Evolutionary conservation across 2,113 vertebrate genomes (phyloP).

Genomic region (Bujurquina vittata): DNA sequence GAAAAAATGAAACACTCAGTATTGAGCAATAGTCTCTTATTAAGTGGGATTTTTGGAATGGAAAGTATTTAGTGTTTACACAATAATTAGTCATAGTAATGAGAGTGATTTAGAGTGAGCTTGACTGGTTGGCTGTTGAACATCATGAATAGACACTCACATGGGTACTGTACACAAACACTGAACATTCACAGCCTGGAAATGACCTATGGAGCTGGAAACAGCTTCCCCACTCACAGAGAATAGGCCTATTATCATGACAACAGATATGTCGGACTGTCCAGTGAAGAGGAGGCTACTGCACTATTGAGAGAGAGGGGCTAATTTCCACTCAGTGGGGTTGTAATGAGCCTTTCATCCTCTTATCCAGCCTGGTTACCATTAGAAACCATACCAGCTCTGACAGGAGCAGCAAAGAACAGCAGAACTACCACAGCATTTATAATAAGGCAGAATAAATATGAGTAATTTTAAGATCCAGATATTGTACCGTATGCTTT

Average conservation of each 20-base stretch:
- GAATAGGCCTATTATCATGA: constrained; percentile 57
- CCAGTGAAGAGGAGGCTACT: constrained; percentile 53
- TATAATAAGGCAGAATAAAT: constrained; percentile 40
- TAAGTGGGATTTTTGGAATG: constrained; percentile 36
- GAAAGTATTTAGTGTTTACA: constrained; percentile 40
- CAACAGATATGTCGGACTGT: constrained; percentile 65
- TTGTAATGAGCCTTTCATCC: constrained; percentile 74
- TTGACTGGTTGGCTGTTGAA: constrained; percentile 8
- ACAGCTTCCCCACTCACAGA: constrained; percentile 27
- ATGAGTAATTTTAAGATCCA: constrained; percentile 21
- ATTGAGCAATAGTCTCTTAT: constrained; percentile 31
- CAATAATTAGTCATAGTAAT: constrained; percentile 51
- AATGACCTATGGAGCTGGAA: constrained; percentile 43
- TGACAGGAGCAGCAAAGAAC: constrained; percentile 42
- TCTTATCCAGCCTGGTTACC: constrained; percentile 60
- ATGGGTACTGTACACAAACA: not conserved
- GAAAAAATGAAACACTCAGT: constrained; percentile 42
- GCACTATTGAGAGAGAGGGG: constrained; percentile 54
- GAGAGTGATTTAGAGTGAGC: constrained; percentile 24
- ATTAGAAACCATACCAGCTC: constrained; percentile 60
- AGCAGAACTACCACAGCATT: constrained; percentile 33
- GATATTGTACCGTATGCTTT: constrained; percentile 12
- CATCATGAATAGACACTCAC: not conserved
- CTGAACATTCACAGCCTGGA: constrained; percentile 11
- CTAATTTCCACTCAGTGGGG: constrained; percentile 70